Evolutionary conservation across 2,888 invertebrate genomes (phyloP).

Genomic region (Oscheius sp.): DNA sequence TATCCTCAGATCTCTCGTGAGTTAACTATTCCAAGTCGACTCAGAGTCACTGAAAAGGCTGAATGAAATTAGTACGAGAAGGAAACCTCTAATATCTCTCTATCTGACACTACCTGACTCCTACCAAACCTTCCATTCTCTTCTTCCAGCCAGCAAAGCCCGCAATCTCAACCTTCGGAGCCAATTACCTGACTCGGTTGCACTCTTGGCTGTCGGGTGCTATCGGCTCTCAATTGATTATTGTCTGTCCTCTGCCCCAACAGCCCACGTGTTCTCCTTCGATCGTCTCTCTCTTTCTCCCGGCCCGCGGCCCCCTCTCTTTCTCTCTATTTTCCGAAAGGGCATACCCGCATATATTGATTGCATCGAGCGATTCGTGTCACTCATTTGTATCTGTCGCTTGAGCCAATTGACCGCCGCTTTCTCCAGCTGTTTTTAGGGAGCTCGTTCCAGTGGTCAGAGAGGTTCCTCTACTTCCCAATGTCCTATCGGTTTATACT

Average conservation of each 20-base stretch:
- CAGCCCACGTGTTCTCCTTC: conserved; percentile 15
- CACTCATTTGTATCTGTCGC: neutral
- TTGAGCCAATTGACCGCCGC: no score
- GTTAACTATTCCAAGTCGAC: no score
- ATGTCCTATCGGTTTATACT: no score
- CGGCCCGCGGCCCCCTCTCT: conserved; percentile 10
- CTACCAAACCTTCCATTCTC: neutral
- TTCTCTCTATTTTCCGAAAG: conserved; percentile 20
- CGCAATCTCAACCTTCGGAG: neutral
- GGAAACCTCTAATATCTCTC: no score
- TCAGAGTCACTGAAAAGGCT: no score
- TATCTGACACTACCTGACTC: no score
- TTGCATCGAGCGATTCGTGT: conserved; percentile 19
- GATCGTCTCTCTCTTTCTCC: conserved; percentile 20
- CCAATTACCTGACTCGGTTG: neutral
- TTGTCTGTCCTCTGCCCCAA: conserved; percentile 12
- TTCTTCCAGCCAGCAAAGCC: neutral
- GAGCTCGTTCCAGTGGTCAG: no score
- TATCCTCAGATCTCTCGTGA: no score
- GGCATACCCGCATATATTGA: conserved; percentile 25
- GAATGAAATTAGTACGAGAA: no score
- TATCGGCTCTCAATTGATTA: conserved; percentile 22
- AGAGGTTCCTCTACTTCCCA: no score
- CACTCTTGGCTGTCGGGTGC: neutral
- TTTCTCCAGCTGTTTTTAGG: no score